phyloP scores from a whole-genome alignment of 2,113 vertebrate genomes.

The Puntigrus tetrazona region DNA sequence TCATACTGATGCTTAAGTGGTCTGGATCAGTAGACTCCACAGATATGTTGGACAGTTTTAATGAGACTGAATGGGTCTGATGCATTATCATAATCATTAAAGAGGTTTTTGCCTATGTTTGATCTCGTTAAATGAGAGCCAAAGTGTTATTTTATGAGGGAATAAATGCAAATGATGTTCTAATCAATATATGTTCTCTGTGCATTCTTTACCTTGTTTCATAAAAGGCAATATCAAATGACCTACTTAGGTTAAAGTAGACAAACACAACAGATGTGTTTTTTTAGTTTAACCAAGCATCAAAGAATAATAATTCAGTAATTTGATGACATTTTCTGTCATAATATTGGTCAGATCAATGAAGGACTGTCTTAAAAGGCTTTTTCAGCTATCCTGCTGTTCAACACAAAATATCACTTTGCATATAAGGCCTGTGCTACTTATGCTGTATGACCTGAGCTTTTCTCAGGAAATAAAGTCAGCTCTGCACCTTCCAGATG shows the following conservation, averaged over 20 bases:
- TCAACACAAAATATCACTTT: not conserved
- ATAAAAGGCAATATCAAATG: not conserved
- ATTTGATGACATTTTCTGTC: not conserved
- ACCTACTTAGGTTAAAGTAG: not conserved
- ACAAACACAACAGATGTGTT: not conserved
- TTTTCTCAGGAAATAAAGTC: not conserved
- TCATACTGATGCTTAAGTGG: slow-evolving; percentile 37
- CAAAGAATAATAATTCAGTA: not conserved
- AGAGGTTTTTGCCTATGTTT: not conserved
- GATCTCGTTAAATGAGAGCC: not conserved
- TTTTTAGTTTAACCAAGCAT: not conserved
- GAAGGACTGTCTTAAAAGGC: not conserved
- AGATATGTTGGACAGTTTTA: not conserved
- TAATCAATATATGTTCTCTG: not conserved
- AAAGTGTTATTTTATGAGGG: not conserved
- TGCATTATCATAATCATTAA: not conserved
- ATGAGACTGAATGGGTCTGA: not conserved
- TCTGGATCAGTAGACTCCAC: slow-evolving; percentile 5
- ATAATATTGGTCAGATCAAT: not conserved
- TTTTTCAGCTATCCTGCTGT: not conserved
- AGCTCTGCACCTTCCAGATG: not conserved
- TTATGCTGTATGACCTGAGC: not conserved
- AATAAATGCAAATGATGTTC: slow-evolving; percentile 29
- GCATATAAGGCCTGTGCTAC: not conserved
- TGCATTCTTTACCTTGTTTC: not conserved